Evolutionary conservation across 2,113 vertebrate genomes (phyloP).

Genomic region (Petrocephalus zakoni): DNA sequence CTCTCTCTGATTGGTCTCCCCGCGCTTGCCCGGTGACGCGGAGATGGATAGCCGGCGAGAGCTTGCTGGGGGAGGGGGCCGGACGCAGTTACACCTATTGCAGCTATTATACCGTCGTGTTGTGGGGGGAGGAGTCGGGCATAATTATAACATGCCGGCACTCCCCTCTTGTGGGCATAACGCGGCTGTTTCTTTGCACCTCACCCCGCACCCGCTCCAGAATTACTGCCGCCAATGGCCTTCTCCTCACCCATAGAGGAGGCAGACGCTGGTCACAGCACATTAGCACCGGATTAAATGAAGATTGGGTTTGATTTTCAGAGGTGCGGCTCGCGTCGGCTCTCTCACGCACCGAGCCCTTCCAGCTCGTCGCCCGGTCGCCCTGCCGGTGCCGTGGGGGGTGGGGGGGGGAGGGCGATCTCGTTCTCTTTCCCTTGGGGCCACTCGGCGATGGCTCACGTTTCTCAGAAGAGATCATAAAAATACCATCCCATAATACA

Average conservation of each 20-base stretch:
- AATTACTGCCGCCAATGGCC: neutral
- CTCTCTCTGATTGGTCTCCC: constrained; percentile 57
- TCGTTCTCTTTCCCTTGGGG: neutral
- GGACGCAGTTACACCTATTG: constrained; percentile 31
- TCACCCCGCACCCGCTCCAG: neutral
- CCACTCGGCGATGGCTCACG: neutral
- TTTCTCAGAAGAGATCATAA: constrained; percentile 26
- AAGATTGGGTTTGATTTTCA: neutral
- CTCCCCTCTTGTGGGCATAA: neutral
- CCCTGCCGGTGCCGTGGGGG: neutral
- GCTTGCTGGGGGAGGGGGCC: constrained; percentile 48
- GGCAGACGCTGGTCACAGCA: constrained; percentile 44
- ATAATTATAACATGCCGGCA: neutral
- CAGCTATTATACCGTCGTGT: neutral
- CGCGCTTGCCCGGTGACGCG: constrained; percentile 39
- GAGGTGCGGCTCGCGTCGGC: neutral
- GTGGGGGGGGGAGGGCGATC: neutral
- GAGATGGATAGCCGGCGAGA: constrained; percentile 52
- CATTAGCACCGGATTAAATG: constrained; percentile 39
- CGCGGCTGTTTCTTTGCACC: neutral
- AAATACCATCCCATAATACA: constrained; percentile 26
- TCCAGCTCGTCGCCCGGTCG: neutral
- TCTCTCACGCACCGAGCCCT: neutral
- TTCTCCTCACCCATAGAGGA: constrained; percentile 38
- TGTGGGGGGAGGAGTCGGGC: neutral